Conservation (phyloP, 2,797 vertebrate genomes). For the Calcarius lapponicus region DNA sequence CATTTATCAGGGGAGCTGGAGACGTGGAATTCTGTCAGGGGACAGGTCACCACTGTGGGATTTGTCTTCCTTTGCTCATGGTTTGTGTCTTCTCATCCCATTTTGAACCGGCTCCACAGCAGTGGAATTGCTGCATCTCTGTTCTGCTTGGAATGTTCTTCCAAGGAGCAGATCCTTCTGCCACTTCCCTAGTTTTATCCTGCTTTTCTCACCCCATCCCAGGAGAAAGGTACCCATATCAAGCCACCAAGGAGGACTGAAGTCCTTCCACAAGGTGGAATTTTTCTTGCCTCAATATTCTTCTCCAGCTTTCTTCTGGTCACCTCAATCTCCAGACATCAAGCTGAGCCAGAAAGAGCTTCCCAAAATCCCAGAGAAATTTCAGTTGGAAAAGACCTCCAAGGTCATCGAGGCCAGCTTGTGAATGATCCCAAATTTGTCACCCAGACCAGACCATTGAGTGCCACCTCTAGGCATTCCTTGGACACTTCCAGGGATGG, state of each 20-base stretch:
- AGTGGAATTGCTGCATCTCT: background rate
- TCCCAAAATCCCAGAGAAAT: background rate
- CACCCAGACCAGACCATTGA: background rate
- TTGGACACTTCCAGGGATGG: background rate
- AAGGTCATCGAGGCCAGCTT: accelerated
- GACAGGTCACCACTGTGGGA: background rate
- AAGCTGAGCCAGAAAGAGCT: background rate
- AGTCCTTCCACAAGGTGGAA: background rate
- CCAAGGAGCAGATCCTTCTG: background rate
- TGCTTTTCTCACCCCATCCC: background rate
- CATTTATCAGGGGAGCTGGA: background rate
- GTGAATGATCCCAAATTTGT: background rate
- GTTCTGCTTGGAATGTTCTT: background rate
- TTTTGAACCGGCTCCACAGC: background rate
- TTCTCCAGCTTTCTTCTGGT: background rate
- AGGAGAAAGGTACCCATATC: background rate
- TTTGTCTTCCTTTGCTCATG: background rate
- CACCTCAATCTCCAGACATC: background rate
- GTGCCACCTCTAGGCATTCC: background rate
- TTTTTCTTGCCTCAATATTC: background rate
- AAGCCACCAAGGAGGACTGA: background rate
- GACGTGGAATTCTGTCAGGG: background rate
- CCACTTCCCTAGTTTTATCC: background rate
- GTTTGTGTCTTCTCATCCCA: background rate
- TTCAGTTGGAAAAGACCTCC: background rate